These are phyloP conservation scores for Ageneiosus marmoratus DNA, from an alignment of 2,113 vertebrate species.

Conservation along the genomic window DNA sequence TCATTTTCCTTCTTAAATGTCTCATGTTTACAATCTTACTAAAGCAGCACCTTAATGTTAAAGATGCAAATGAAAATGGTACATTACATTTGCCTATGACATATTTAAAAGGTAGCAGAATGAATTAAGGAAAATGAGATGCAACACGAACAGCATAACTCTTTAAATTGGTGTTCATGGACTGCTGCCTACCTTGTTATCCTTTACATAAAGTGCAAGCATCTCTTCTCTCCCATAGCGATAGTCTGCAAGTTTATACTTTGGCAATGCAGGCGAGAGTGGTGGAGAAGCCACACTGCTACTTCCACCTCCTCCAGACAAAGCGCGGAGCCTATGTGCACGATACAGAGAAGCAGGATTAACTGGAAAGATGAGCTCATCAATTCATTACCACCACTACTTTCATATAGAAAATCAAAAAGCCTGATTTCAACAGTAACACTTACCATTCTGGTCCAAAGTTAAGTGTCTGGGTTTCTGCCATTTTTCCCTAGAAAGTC, in stretches of 20 bases:
- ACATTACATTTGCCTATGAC: background rate
- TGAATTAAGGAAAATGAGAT: background rate
- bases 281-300: slow-evolving; percentile 88
- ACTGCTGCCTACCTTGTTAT: slow-evolving; percentile 86
- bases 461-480: slow-evolving; percentile 99
- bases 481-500: slow-evolving; percentile 83
- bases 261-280: slow-evolving; percentile 95
- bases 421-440: background rate
- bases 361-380: no score
- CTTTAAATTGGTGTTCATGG: background rate
- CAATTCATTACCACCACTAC: background rate
- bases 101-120: background rate
- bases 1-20: background rate
- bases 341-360: slow-evolving; percentile 7
- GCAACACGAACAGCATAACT: background rate
- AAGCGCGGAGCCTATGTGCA: slow-evolving; percentile 88
- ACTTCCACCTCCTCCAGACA: slow-evolving; percentile 78
- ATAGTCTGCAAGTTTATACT: slow-evolving; percentile 99
- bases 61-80: background rate
- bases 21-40: background rate
- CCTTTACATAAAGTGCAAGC: slow-evolving; percentile 99
- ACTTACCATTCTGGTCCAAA: slow-evolving; percentile 99
- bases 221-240: slow-evolving; percentile 99
- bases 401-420: background rate
- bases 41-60: background rate